Evolutionary conservation across 2,113 vertebrate species (phyloP).

Genomic region (Macroglossus sobrinus): DNA sequence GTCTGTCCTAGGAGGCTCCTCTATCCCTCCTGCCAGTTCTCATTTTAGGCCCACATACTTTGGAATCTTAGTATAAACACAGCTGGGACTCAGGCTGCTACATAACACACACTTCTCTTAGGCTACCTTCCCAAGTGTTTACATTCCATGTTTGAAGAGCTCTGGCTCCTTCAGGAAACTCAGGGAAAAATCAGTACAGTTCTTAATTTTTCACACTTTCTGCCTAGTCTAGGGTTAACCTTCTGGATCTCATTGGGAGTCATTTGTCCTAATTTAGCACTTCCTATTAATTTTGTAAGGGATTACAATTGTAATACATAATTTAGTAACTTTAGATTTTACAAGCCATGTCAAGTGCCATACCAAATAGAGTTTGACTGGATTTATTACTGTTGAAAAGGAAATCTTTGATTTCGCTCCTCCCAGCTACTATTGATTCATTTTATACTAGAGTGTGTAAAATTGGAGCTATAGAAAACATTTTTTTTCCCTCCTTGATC

Average conservation of each 20-base stretch:
- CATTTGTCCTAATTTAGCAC: constrained; percentile 61
- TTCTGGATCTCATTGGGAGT: constrained; percentile 66
- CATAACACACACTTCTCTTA: background rate
- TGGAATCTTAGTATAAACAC: constrained; percentile 34
- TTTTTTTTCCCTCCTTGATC: background rate
- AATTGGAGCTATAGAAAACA: constrained; percentile 52
- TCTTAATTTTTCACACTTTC: constrained; percentile 63
- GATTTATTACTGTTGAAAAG: constrained; percentile 68
- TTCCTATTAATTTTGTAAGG: constrained; percentile 62
- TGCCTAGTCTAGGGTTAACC: constrained; percentile 44
- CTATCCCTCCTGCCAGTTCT: background rate
- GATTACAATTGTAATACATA: constrained; percentile 63
- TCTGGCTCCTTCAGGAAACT: constrained; percentile 19
- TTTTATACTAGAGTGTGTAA: constrained; percentile 50
- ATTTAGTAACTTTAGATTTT: constrained; percentile 62
- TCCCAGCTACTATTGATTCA: constrained; percentile 48
- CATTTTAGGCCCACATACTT: background rate
- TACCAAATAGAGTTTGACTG: constrained; percentile 28
- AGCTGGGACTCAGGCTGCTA: constrained; percentile 45
- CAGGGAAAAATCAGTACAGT: background rate
- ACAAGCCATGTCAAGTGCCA: constrained; percentile 46
- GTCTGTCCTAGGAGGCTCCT: background rate
- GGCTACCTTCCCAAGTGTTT: constrained; percentile 35
- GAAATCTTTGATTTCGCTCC: constrained; percentile 51
- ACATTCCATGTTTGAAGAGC: constrained; percentile 9